phyloP scores from a whole-genome alignment of 2,113 vertebrate species.

The Urocolius indicus region DNA sequence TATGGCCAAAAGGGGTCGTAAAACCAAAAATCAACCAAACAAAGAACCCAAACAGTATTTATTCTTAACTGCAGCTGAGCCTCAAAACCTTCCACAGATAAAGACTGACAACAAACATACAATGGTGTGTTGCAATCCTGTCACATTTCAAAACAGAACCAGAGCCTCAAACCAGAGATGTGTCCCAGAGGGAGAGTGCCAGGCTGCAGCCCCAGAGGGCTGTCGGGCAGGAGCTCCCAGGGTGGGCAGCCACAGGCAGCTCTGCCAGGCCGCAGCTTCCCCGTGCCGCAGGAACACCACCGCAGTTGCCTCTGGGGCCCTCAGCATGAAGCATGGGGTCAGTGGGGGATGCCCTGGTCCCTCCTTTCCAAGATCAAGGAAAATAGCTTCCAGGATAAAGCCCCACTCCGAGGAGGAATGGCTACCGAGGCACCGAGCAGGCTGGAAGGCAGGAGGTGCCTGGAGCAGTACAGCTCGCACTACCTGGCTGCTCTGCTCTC shows the following conservation, averaged over 20 bases:
- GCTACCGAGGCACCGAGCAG: neutral
- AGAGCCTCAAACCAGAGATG: neutral
- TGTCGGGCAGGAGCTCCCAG: neutral
- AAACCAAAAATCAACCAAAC: neutral
- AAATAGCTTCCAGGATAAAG: neutral
- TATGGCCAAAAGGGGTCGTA: too few relatives aligned
- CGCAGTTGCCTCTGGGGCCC: fast-evolving
- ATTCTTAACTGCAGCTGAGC: neutral
- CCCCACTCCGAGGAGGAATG: neutral
- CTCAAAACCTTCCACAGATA: neutral
- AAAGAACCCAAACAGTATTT: neutral
- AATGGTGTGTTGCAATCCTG: neutral
- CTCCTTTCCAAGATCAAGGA: neutral
- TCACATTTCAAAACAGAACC: neutral
- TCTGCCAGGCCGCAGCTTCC: neutral
- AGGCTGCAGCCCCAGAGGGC: neutral
- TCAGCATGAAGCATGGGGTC: fast-evolving
- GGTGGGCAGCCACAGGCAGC: fast-evolving
- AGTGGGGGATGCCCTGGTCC: fast-evolving
- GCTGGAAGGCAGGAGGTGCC: neutral
- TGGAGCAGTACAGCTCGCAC: neutral
- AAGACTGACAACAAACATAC: neutral
- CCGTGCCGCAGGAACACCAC: neutral
- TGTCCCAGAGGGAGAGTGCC: fast-evolving
- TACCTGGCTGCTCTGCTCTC: neutral